phyloP scores from a whole-genome alignment of 2,888 invertebrate genomes.

The Matsumyia berberina region DNA sequence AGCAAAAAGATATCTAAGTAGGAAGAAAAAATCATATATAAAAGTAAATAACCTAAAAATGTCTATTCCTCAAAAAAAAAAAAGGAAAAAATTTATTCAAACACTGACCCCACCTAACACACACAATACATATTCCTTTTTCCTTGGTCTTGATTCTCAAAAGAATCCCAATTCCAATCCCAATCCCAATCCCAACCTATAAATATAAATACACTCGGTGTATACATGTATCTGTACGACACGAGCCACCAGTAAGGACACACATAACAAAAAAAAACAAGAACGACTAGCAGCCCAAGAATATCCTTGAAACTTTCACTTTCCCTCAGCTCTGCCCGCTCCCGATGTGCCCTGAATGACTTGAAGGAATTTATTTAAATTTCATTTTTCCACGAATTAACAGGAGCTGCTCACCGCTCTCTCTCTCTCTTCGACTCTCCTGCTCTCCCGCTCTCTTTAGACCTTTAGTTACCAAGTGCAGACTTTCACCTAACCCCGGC shows the following conservation, averaged over 20 bases:
- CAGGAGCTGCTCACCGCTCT: slow-evolving; percentile 16
- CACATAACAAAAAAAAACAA: slow-evolving; percentile 29
- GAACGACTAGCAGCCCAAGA: slow-evolving; percentile 64
- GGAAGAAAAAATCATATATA: slow-evolving; percentile 23
- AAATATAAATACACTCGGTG: slow-evolving; percentile 48
- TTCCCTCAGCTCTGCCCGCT: slow-evolving; percentile 34
- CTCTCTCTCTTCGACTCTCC: not conserved
- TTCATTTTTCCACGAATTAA: slow-evolving; percentile 37
- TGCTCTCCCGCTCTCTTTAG: not conserved
- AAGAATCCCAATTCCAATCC: slow-evolving; percentile 48
- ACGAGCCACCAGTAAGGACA: slow-evolving; percentile 65
- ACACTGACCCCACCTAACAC: slow-evolving; percentile 76
- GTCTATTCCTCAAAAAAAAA: slow-evolving; percentile 47
- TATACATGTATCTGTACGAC: slow-evolving; percentile 58
- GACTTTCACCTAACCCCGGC: slow-evolving; percentile 10
- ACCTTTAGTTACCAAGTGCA: slow-evolving; percentile 38
- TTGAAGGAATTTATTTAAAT: slow-evolving; percentile 65
- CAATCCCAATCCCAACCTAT: slow-evolving; percentile 53
- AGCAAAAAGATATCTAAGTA: slow-evolving; percentile 9
- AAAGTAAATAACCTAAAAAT: slow-evolving; percentile 57
- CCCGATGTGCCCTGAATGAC: slow-evolving; percentile 42
- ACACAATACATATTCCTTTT: slow-evolving; percentile 46
- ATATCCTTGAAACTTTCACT: slow-evolving; percentile 76
- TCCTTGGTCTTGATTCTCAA: slow-evolving; percentile 54
- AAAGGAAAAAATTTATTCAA: slow-evolving; percentile 50